Base-by-base conservation (phyloP, 2,113 vertebrate genomes). In the Patagioenas fasciata region DNA sequence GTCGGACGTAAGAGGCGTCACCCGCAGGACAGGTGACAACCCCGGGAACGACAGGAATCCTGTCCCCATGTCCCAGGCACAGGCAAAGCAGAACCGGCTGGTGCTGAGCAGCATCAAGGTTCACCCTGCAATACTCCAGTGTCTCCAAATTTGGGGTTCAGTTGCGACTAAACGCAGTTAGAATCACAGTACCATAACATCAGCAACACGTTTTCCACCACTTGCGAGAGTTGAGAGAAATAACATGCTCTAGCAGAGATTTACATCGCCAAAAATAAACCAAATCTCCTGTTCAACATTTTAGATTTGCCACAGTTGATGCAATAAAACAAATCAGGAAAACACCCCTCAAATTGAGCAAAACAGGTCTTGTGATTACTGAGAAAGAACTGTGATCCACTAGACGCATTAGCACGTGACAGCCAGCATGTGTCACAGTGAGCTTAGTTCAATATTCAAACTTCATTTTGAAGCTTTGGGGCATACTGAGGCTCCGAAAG, bases 141-240 rank as follows among this genome's bases (percentile, higher is more conserved):
- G 42, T 3, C 31, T 67, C 38, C 12, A 56, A 9, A 16, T 7
- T 2, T 29, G 4, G 54, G 54, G 58, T 31, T 73, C 44, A 51
- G 57, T 2, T 60, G 57, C 56, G 50, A 7, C 21, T n/a, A 16
- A 58, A 70, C 2, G 10, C 36, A 40, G 42, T 10, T 3, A 3
- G 16, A 36, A 36, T 15, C 84, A 51, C 61, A 42, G 42, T 6
- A 38, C 32, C 28, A 2, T 8, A 10, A 2, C 8, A 23, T 6
- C 47, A 13, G n/a, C 17, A 29, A 50, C 12, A 29, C 1, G 0
- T 34, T 26, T 48, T 32, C 36, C 51, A 70, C 18, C 29, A 8
- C 44, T 62, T 47, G 6, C 0, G 6, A 72, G 12, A 72, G 31
- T 3, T 53, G n/a, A 64, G 57, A 74, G 34, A 73, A 61, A 13